phyloP scores from a whole-genome alignment of 53 echinoderm and acorn worm species.

The Apostichopus leukothele region DNA sequence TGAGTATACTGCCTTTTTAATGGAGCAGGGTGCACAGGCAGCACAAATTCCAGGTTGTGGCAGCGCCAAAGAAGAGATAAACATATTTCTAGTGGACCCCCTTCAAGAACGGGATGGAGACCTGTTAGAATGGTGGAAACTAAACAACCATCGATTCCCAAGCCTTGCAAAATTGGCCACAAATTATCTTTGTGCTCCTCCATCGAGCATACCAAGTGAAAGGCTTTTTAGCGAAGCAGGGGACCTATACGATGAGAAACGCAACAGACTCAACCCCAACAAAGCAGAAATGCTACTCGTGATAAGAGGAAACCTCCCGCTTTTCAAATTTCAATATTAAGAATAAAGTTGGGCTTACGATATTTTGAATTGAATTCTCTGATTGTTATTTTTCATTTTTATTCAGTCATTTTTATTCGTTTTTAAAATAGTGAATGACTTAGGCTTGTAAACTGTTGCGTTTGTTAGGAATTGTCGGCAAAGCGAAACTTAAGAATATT shows the following conservation, averaged over 20 bases:
- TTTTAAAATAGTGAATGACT: too few relatives aligned
- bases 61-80: too few relatives aligned
- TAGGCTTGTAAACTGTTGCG: too few relatives aligned
- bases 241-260: background rate
- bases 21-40: too few relatives aligned
- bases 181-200: slow-evolving; percentile 35
- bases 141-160: slow-evolving; percentile 12
- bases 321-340: slow-evolving; percentile 23
- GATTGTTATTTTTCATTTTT: too few relatives aligned
- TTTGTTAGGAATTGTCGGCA: too few relatives aligned
- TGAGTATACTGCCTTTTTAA: too few relatives aligned
- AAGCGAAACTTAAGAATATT: too few relatives aligned
- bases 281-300: slow-evolving; percentile 45
- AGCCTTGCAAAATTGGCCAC: background rate
- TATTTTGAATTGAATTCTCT: too few relatives aligned
- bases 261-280: slow-evolving; percentile 13
- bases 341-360: background rate
- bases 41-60: too few relatives aligned
- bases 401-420: too few relatives aligned
- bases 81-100: background rate
- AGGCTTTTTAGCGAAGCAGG: slow-evolving; percentile 34
- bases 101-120: background rate
- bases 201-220: slow-evolving; percentile 27
- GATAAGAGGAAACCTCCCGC: slow-evolving; percentile 6
- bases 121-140: background rate